These are phyloP conservation scores for Chromoteleia sp. DNA, from an alignment of 2,888 invertebrate genomes.

Conservation along the genomic window DNA sequence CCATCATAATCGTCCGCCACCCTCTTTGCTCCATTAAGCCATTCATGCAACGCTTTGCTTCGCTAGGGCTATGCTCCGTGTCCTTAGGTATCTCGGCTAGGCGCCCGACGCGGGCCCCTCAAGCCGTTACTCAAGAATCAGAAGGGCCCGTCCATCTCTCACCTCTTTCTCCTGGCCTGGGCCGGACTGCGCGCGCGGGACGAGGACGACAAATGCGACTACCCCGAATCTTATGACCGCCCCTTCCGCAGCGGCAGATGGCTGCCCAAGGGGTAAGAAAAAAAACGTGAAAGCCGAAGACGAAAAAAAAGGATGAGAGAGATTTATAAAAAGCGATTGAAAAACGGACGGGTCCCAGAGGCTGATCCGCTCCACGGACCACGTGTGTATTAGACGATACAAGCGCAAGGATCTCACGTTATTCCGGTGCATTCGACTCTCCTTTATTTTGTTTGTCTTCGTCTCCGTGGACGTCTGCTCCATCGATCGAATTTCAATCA, in stretches of 20 bases:
- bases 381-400: conserved; percentile 79
- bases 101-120: too few relatives aligned
- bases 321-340: conserved; percentile 83
- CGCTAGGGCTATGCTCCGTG: conserved; percentile 47
- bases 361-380: conserved; percentile 76
- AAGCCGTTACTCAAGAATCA: conserved; percentile 80
- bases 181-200: conserved; percentile 35
- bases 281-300: conserved; percentile 80
- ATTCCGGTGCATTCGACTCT: conserved; percentile 68
- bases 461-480: conserved; percentile 66
- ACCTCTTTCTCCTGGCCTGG: conserved; percentile 71
- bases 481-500: conserved; percentile 83
- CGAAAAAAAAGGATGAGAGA: conserved; percentile 72
- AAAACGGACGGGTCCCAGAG: conserved; percentile 76
- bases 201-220: conserved; percentile 67
- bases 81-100: conserved; percentile 44
- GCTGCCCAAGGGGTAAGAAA: conserved; percentile 85
- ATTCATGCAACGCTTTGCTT: conserved; percentile 55
- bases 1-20: conserved; percentile 66
- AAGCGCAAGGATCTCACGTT: conserved; percentile 69
- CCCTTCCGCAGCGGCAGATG: conserved; percentile 86
- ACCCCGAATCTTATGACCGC: conserved; percentile 85
- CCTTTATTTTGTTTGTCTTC: conserved; percentile 63
- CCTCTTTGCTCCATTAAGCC: conserved; percentile 69
- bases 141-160: conserved; percentile 66